A percentile compares a stretch with the other conserved stretches of the same genome.
Evolutionary conservation across 2,888 invertebrate genomes (phyloP).

Genomic region (Coelopa pilipes): DNA sequence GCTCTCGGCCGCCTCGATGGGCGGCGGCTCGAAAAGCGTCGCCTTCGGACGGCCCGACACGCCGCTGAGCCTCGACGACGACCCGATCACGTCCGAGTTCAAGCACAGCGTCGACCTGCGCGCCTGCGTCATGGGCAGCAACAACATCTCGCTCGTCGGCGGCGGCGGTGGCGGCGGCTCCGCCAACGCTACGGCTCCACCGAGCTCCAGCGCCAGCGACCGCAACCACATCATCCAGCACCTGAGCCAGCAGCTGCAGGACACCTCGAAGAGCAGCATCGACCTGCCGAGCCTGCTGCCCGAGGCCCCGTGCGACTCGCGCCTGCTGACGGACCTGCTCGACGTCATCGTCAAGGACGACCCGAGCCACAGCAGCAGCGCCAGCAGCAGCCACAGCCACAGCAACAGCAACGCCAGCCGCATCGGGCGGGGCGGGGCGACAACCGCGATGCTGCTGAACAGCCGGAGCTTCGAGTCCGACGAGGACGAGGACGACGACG

Average conservation of each 20-base stretch:
- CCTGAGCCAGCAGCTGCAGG: constrained; percentile 62
- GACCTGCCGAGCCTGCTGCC: constrained; percentile 42
- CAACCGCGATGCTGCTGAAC: constrained; percentile 30
- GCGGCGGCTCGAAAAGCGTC: constrained; percentile 22
- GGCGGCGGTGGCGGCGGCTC: too few relatives aligned
- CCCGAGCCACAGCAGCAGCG: constrained; percentile 8
- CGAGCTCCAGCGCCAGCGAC: constrained; percentile 38
- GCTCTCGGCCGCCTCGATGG: constrained; percentile 31
- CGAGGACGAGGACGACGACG: constrained; percentile 42
- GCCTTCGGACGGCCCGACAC: constrained; percentile 57
- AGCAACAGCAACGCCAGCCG: constrained; percentile 33
- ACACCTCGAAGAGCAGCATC: constrained; percentile 55
- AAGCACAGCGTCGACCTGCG: constrained; percentile 63
- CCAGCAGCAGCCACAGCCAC: constrained; percentile 31
- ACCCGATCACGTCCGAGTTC: constrained; percentile 56
- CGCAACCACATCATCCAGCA: constrained; percentile 56
- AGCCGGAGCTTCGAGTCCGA: constrained; percentile 44
- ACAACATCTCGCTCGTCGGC: constrained; percentile 59
- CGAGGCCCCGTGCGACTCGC: constrained; percentile 33
- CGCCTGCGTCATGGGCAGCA: constrained; percentile 66
- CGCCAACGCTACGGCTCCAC: too few relatives aligned
- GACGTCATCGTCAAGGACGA: constrained; percentile 55
- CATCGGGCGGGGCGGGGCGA: constrained; percentile 14
- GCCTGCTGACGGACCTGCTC: constrained; percentile 55
- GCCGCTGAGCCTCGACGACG: constrained; percentile 61